Percentiles rank a stretch among this genome's conserved stretches.
phyloP scores from a whole-genome alignment of 2,888 invertebrate species.

The Eulithis testata region DNA sequence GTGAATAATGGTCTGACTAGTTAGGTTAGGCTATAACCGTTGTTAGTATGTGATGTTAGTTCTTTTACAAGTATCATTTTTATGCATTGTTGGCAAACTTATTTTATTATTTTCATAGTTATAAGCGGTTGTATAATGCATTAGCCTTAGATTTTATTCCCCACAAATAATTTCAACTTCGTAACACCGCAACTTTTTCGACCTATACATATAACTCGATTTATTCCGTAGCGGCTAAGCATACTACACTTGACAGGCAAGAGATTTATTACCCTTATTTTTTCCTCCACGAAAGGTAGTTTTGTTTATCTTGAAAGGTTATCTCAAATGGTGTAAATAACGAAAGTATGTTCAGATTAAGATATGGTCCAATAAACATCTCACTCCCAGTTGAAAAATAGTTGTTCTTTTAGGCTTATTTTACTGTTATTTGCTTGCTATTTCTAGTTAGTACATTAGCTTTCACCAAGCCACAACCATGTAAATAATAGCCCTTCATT shows the following conservation, averaged over 20 bases:
- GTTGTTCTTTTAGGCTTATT: conserved; percentile 4
- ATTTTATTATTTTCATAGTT: background rate
- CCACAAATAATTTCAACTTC: conserved; percentile 42
- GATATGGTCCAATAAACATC: conserved; percentile 37
- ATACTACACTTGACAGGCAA: conserved; percentile 68
- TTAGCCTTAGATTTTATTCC: background rate
- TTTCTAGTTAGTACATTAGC: no score
- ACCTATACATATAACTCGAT: conserved; percentile 66
- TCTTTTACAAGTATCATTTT: no score
- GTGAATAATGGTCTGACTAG: no score
- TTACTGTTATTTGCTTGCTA: background rate
- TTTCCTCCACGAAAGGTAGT: conserved; percentile 59
- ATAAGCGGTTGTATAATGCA: background rate
- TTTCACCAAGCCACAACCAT: no score
- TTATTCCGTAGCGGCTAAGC: conserved; percentile 67
- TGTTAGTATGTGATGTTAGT: no score
- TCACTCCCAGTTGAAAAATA: conserved; percentile 35
- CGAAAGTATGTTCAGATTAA: conserved; percentile 44
- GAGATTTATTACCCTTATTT: conserved; percentile 71
- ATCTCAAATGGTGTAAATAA: conserved; percentile 46
- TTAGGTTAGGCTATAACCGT: no score
- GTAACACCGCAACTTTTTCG: conserved; percentile 49
- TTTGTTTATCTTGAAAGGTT: conserved; percentile 45
- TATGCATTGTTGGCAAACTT: no score
- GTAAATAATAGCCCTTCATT: no score